Evolutionary conservation across 1,140 invertebrate genomes (phyloP), one percentile per base, ranked within the genome.

Genomic region (Coelopa frigida): DNA sequence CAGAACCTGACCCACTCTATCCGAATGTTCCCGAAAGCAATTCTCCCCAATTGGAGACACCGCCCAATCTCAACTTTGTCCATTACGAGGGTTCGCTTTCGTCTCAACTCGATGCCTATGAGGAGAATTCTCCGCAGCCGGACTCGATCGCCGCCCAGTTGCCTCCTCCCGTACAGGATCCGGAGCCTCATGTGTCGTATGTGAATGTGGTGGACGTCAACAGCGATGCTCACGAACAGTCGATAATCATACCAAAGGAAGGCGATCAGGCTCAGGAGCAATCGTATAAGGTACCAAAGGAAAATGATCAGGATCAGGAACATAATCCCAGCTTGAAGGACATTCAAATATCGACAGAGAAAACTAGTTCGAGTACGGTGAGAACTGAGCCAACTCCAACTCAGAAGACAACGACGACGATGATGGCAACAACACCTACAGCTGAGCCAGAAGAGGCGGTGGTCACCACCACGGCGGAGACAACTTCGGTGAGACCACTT

Each of bases 1-100:
- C 70, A 0, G 70, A 72, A 44, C 58, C 61, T 6, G 70, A 72
- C 65, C 70, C 70, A 5, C 40, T 71, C 18, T 70, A 71, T 53
- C 44, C 54, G 4, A 53, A 67, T 39, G 39, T 60, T 27, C 51
- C 54, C 46, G 51, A 58, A n/a, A 31, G 27, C 22, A 41, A 20
- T 42, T 49, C 58, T 27, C 37, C 56, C 12, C 57, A 58, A 12
- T 14, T 51, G 20, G 53, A 61, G 11, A 42, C 45, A 29, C 51
- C 51, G 1, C n/a, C n/a, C n/a, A n/a, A n/a, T n/a, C 36, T 43
- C 2, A 29, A 21, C 15, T 49, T 41, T 26, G 31, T n/a, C n/a
- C n/a, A n/a, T n/a, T n/a, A n/a, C n/a, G n/a, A n/a, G n/a, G n/a
- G n/a, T n/a, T n/a, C n/a, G n/a, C n/a, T n/a, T n/a, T n/a, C n/a